A percentile compares a stretch with the other conserved stretches of the same genome.
phyloP scores from a whole-genome alignment of 1,140 invertebrate genomes.

The Ruditapes philippinarum region DNA sequence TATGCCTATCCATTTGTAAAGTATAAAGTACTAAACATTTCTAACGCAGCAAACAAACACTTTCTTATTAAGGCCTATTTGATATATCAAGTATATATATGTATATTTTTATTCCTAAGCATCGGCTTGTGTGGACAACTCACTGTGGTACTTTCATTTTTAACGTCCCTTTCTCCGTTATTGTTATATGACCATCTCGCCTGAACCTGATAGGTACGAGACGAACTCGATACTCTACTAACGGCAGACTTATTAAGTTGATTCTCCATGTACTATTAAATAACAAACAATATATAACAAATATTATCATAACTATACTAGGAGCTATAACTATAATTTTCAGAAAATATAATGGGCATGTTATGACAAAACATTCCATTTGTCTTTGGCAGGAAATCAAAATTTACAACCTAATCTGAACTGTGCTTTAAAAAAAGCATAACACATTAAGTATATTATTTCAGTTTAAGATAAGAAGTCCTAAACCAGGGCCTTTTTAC shows the following conservation, averaged over 20 bases:
- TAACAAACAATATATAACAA: background rate
- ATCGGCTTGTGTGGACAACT: background rate
- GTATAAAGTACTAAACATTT: too few relatives aligned
- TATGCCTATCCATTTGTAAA: too few relatives aligned
- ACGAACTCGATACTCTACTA: constrained; percentile 13
- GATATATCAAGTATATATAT: too few relatives aligned
- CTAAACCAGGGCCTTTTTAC: too few relatives aligned
- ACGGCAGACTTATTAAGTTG: background rate
- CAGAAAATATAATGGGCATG: background rate
- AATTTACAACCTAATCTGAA: too few relatives aligned
- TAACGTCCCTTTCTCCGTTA: background rate
- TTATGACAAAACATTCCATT: background rate
- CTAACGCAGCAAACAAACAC: too few relatives aligned
- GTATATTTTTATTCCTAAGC: background rate
- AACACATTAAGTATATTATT: too few relatives aligned
- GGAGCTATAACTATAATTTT: too few relatives aligned
- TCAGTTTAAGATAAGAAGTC: too few relatives aligned
- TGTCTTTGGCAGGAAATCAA: background rate
- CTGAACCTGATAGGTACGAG: constrained; percentile 46
- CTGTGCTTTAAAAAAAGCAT: too few relatives aligned
- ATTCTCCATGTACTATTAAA: constrained; percentile 40
- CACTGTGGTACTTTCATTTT: constrained; percentile 4
- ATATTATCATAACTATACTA: too few relatives aligned
- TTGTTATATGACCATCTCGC: constrained; percentile 52
- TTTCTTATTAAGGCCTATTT: too few relatives aligned